Evolutionary conservation across 2,888 invertebrate species (phyloP), one percentile per base, ranked within the genome.

Genomic region (Chymomyza caudatula): DNA sequence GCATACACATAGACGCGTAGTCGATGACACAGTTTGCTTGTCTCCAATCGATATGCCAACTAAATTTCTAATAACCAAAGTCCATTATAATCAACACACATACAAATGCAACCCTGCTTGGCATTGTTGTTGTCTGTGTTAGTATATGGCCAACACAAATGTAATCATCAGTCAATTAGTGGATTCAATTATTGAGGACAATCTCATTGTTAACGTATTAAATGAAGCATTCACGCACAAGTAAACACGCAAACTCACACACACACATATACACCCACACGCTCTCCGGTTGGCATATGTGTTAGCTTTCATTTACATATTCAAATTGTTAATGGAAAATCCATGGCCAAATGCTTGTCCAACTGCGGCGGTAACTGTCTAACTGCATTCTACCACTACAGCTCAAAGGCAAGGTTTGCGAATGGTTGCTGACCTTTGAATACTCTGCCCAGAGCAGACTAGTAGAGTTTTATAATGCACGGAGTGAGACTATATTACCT

Each of bases 131-230:
- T 43, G 23, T 42, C 20, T 6, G 47, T 68, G 52, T 68, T 78
- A 65, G 65, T 82, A 61, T 79, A 65, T 74, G 76, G 68, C 81
- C 80, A 80, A 81, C 84, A 82, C 80, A 82, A 83, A 85, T 80
- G 78, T 77, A 86, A 87, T 87, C 83, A 80, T 78, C 80, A 85
- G 87, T 84, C 85, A 87, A 87, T 87, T 87, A 87, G 85, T 84
- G 85, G 86, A 85, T 87, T 87, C 87, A 87, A 87, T 87, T 87
- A 87, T 85, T 84, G 80, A 78, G 78, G 75, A 83, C 87, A 84
- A 83, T 80, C 78, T 73, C 77, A 83, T 78, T 84, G 80, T 83
- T 85, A 85, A 83, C 82, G 82, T 82, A 83, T 83, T 79, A 86
- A 79, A 83, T 83, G 84, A 88, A 87, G 86, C 78, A 77, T 81